Conservation (phyloP, 1,140 invertebrate species). For the Hetaerina americana region DNA sequence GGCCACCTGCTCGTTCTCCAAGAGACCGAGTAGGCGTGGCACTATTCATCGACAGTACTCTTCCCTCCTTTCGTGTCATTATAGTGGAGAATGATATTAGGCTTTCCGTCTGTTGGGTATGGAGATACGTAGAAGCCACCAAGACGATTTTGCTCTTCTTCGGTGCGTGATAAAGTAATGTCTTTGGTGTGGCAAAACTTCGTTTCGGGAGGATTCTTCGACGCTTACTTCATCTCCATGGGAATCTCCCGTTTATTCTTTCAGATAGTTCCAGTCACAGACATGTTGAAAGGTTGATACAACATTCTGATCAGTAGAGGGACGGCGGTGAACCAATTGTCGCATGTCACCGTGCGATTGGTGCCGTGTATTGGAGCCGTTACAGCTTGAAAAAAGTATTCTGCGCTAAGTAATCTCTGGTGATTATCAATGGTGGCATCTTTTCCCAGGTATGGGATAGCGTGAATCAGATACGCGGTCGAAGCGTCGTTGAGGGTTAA, state of each 20-base stretch:
- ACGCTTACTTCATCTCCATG: not conserved
- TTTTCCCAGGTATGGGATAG: conserved; percentile 19
- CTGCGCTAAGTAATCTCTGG: conserved; percentile 14
- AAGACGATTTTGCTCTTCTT: conserved; percentile 8
- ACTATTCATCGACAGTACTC: not conserved
- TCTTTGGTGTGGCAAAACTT: conserved; percentile 7
- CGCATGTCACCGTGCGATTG: not conserved
- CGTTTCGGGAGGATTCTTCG: conserved; percentile 3
- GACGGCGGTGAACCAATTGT: not conserved
- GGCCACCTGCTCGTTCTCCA: not conserved
- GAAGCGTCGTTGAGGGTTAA: conserved; percentile 15
- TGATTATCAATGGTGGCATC: not conserved
- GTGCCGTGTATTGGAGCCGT: not conserved
- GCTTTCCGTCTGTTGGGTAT: not conserved
- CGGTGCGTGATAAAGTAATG: conserved; percentile 6
- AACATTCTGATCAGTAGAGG: not conserved
- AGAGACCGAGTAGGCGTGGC: not conserved
- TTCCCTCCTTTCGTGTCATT: not conserved
- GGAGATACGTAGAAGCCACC: not conserved
- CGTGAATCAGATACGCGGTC: conserved; percentile 18
- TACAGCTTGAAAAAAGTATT: conserved; percentile 17
- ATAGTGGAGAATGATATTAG: not conserved
- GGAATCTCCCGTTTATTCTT: not conserved
- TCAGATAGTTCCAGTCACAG: not conserved
- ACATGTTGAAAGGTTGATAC: not conserved